Conservation (phyloP, 2,888 invertebrate genomes). For the Hirtodrosophila duncani region DNA sequence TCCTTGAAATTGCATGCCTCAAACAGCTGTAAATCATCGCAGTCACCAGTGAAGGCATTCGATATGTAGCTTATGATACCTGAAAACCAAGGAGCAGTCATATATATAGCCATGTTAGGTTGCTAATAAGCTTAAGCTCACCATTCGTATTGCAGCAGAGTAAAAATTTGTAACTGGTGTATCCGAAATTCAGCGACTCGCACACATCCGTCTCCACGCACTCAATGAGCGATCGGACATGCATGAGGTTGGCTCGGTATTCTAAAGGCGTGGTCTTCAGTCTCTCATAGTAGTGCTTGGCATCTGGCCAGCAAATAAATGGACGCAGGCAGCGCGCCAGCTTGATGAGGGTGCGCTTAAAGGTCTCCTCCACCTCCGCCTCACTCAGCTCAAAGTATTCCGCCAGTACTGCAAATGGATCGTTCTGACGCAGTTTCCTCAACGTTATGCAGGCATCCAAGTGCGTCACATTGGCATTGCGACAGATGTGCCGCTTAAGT, state of each 20-base stretch:
- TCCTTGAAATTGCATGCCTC: constrained; percentile 74
- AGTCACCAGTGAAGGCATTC: constrained; percentile 75
- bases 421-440: constrained; percentile 75
- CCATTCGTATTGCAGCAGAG: constrained; percentile 76
- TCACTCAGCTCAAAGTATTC: constrained; percentile 76
- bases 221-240: constrained; percentile 77
- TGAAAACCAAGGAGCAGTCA: constrained; percentile 5
- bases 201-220: constrained; percentile 77
- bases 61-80: constrained; percentile 76
- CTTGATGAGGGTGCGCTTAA: constrained; percentile 67
- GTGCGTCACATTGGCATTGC: constrained; percentile 67
- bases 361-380: constrained; percentile 70
- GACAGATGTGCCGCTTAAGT: constrained; percentile 74
- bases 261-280: constrained; percentile 76
- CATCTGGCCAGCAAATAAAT: constrained; percentile 76
- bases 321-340: constrained; percentile 74
- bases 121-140: constrained; percentile 16
- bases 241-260: constrained; percentile 74
- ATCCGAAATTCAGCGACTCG: constrained; percentile 65
- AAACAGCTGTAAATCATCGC: constrained; percentile 76
- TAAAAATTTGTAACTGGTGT: constrained; percentile 76
- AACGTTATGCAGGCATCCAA: constrained; percentile 75
- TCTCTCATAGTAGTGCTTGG: constrained; percentile 75
- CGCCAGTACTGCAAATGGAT: constrained; percentile 72
- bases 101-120: neutral